Conservation (phyloP, 2,888 invertebrate species). For the Aromia moschata region DNA sequence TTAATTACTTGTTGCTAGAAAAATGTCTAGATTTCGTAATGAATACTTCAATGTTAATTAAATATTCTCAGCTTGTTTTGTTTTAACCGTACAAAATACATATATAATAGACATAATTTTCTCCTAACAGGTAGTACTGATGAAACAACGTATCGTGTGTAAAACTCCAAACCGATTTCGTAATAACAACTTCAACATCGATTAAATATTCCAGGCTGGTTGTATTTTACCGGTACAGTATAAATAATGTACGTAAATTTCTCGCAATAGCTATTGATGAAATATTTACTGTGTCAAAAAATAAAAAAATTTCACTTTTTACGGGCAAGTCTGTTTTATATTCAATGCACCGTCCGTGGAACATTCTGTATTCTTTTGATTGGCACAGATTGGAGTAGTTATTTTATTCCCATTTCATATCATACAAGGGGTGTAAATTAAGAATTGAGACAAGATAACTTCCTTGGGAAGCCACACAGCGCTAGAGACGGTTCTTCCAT, state of each 20-base stretch:
- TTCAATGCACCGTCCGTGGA: too few relatives aligned
- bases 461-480: too few relatives aligned
- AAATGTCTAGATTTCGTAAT: not conserved
- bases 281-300: not conserved
- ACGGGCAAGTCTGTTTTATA: conserved; percentile 19
- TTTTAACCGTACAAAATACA: not conserved
- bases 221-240: conserved; percentile 15
- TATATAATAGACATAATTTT: too few relatives aligned
- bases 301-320: conserved; percentile 22
- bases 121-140: not conserved
- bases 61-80: not conserved
- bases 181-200: conserved; percentile 3
- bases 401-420: too few relatives aligned
- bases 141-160: too few relatives aligned
- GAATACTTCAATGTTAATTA: not conserved
- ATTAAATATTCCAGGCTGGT: conserved; percentile 8
- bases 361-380: too few relatives aligned
- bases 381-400: too few relatives aligned
- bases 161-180: too few relatives aligned
- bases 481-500: too few relatives aligned
- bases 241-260: conserved; percentile 18
- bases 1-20: not conserved
- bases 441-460: too few relatives aligned
- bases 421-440: too few relatives aligned
- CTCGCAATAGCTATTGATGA: conserved; percentile 12